Evolutionary conservation across 2,797 vertebrate species (phyloP).

Genomic region (Sebastolobus altivelis): DNA sequence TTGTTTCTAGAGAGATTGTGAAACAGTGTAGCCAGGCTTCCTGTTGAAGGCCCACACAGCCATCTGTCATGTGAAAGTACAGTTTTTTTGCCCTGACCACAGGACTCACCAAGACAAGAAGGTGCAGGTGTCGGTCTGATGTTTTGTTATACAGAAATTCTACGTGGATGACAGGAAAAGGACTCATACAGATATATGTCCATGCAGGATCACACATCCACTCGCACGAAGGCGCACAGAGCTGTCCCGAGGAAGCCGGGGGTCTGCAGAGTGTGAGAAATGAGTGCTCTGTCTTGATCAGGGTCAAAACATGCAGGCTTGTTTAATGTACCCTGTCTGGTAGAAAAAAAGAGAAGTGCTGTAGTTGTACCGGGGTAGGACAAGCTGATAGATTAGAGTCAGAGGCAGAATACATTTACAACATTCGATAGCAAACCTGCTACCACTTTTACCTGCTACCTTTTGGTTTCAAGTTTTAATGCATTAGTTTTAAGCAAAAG

Average conservation of each 20-base stretch:
- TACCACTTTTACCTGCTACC: not conserved
- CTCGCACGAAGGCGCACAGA: not conserved
- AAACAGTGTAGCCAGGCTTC: constrained; percentile 84
- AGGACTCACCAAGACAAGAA: constrained; percentile 46
- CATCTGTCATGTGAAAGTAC: constrained; percentile 78
- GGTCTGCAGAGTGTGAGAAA: constrained; percentile 63
- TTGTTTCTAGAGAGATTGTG: constrained; percentile 84
- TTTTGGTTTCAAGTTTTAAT: constrained; percentile 8
- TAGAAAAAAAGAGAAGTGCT: constrained; percentile 14
- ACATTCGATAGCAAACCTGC: not conserved
- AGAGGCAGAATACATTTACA: not conserved
- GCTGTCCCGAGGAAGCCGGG: constrained; percentile 44
- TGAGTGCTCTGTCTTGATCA: constrained; percentile 41
- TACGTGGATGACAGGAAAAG: constrained; percentile 41
- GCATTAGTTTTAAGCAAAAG: constrained; percentile 14
- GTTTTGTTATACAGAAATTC: constrained; percentile 35
- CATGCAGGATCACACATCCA: constrained; percentile 14
- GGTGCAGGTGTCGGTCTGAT: constrained; percentile 61
- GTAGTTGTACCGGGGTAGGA: constrained; percentile 6
- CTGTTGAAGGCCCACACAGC: constrained; percentile 78
- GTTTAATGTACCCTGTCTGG: constrained; percentile 52
- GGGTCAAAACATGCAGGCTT: constrained; percentile 61
- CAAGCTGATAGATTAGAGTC: constrained; percentile 30
- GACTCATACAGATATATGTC: constrained; percentile 21
- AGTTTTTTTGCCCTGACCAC: constrained; percentile 68